phyloP scores from a whole-genome alignment of 2,797 vertebrate species.

The Arctocebus calabarensis region DNA sequence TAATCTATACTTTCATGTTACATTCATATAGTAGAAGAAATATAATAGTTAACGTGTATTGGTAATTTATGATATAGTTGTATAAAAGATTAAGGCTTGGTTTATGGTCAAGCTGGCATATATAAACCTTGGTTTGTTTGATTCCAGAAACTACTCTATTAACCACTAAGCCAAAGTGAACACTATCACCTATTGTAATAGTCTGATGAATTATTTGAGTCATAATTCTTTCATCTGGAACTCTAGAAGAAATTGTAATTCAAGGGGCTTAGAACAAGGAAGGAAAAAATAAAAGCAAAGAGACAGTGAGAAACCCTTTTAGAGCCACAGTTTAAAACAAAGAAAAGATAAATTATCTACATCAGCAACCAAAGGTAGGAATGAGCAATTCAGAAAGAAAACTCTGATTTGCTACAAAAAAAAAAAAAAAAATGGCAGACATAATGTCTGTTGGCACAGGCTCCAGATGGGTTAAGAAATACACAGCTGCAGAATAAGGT shows the following conservation, averaged over 20 bases:
- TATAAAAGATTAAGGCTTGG: not conserved
- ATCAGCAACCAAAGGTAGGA: slow-evolving; percentile 6
- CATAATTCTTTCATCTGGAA: slow-evolving; percentile 36
- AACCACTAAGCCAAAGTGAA: slow-evolving; percentile 31
- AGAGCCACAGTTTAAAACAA: slow-evolving; percentile 36
- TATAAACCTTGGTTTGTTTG: not conserved
- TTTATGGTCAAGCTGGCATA: not conserved
- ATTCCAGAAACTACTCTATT: slow-evolving; percentile 19
- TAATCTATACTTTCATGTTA: not conserved
- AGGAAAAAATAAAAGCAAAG: slow-evolving; percentile 27
- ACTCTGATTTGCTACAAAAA: slow-evolving; percentile 22
- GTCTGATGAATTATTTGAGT: not conserved
- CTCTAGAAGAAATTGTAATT: slow-evolving; percentile 42
- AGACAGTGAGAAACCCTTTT: not conserved
- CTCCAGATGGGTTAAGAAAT: slow-evolving; percentile 26
- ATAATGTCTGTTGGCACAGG: not conserved
- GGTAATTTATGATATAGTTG: not conserved
- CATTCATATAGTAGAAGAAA: slow-evolving; percentile 7
- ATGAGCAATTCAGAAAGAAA: slow-evolving; percentile 48
- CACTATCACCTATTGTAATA: slow-evolving; percentile 23
- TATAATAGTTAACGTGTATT: not conserved
- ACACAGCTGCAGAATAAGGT: not conserved
- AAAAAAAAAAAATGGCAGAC: not conserved
- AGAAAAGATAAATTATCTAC: slow-evolving; percentile 58
- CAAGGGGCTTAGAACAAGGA: slow-evolving; percentile 3